phyloP scores from a whole-genome alignment of 2,888 invertebrate genomes.

The Pristionchus maxplancki region DNA sequence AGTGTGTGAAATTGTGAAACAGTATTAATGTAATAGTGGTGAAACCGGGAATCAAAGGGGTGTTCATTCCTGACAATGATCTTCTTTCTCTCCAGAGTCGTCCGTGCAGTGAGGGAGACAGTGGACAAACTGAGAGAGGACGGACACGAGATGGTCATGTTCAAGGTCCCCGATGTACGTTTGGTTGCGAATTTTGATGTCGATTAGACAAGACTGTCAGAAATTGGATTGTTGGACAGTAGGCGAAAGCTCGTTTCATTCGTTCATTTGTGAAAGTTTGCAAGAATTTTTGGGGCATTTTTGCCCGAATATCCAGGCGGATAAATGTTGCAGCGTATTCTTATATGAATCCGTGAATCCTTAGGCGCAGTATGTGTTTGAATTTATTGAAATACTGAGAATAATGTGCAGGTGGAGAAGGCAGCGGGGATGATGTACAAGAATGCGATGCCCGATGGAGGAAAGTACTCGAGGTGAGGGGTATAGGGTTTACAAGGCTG shows the following conservation, averaged over 20 bases:
- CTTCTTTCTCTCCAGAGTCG: slow-evolving; percentile 58
- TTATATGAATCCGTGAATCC: neutral
- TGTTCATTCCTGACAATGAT: neutral
- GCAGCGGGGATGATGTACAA: slow-evolving; percentile 61
- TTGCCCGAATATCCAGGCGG: neutral
- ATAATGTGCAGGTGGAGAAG: slow-evolving; percentile 21
- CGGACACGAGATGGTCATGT: slow-evolving; percentile 70
- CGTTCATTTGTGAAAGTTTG: slow-evolving; percentile 65
- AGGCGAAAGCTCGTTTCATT: too few species aligned
- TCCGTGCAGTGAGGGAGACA: slow-evolving; percentile 69
- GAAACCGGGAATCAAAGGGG: too few species aligned
- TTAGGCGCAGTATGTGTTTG: neutral
- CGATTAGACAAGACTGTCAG: neutral
- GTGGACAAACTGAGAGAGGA: slow-evolving; percentile 62
- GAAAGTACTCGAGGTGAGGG: slow-evolving; percentile 62
- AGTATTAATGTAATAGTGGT: too few species aligned
- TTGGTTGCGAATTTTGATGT: too few species aligned
- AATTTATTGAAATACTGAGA: too few species aligned
- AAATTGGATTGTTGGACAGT: neutral
- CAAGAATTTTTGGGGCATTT: too few species aligned
- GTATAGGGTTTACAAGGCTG: too few species aligned
- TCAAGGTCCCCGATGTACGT: slow-evolving; percentile 58
- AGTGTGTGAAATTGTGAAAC: too few species aligned
- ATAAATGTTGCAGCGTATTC: neutral
- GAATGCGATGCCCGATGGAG: slow-evolving; percentile 71